Base-by-base conservation (phyloP, 2,888 invertebrate species). In the Drosophila imparisetae region DNA sequence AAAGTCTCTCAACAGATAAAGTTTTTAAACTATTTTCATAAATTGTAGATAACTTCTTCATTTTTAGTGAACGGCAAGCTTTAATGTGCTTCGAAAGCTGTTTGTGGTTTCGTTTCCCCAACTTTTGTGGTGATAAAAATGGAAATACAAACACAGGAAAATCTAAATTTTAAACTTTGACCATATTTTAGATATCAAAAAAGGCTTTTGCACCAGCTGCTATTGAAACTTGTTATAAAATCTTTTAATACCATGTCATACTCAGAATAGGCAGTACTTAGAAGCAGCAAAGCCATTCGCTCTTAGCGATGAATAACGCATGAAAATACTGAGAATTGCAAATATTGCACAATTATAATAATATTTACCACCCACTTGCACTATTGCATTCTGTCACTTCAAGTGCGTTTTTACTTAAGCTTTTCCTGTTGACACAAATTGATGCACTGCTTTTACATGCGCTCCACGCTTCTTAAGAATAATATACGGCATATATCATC, bases 401-500 rank as follows among this genome's bases (percentile, higher is more conserved):
- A 29, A 13, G 38, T 55, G 13, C 40, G 21, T 13, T 45, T 29
- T 34, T n/a, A 18, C 21, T 48, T 54, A 32, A 54, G 27, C 32
- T 32, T 27, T 27, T 48, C 18, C 27, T 66, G 48, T 55, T 55
- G 45, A 64, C 64, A 66, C 66, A 66, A 45, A 38, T 68, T 42
- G 7, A 38, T 48, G 59, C 30, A 34, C 15, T 30, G 38, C 15
- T 30, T 57, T 13, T n/a, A 49, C 21, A 45, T 15, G 30, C n/a
- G 34, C 59, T 11, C 13, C 29, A 67, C n/a, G 59, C 45, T 49
- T 38, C 53, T 65, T 65, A 63, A 68, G 67, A n/a, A 65, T 60
- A 32, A 63, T 75, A 49, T 76, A 32, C 27, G 52, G 32, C 40
- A 38, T 40, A 54, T 53, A 63, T 78, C 60, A 66, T 32, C 57